Evolutionary conservation across 2,797 vertebrate species (phyloP), one percentile per base, ranked within the genome.

Genomic region (Adelosebastes latens): DNA sequence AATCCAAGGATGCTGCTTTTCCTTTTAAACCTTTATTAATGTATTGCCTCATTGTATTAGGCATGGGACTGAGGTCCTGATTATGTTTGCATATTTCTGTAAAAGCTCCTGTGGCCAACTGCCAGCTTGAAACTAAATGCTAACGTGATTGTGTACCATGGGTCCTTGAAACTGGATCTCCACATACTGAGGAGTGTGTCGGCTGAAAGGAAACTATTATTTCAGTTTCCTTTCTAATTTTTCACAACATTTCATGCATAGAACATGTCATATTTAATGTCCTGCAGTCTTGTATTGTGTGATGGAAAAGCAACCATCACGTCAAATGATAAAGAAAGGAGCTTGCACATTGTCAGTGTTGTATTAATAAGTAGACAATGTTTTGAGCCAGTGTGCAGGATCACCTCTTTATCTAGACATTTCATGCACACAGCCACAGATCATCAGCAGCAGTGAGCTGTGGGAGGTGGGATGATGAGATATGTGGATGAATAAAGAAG

Each of bases 21-120:
- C 77, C 67, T 67, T 80, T 87, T 75, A 77, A 77, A 66, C 72
- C 79, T 85, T 70, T 68, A 32, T 56, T 52, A 77, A 70, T 84
- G 69, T 60, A 75, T 81, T 80, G 56, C 65, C 63, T 56, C 67
- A 66, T 76, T 75, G 55, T 76, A 46, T 66, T 59, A 63, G 32
- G 36, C 84, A 81, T 72, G 49, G 39, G 70, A 82, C 70, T 60
- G 53, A 58, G 6, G 25, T 68, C 25, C 72, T 84, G 46, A 85
- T 86, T 84, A 49, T 85, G 63, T 85, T 85, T 84, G 82, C 75
- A 85, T 87, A 81, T 82, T 87, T 80, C 75, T 83, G 56, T 88
- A 87, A 91, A 90, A 85, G 79, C 68, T 88, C 72, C 61, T 71
- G 62, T 86, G 84, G 87, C 83, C n/a, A 62, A 77, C 78, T 77